Base-by-base conservation (phyloP, 2,797 vertebrate genomes). In the Mormyrops attenuatus region DNA sequence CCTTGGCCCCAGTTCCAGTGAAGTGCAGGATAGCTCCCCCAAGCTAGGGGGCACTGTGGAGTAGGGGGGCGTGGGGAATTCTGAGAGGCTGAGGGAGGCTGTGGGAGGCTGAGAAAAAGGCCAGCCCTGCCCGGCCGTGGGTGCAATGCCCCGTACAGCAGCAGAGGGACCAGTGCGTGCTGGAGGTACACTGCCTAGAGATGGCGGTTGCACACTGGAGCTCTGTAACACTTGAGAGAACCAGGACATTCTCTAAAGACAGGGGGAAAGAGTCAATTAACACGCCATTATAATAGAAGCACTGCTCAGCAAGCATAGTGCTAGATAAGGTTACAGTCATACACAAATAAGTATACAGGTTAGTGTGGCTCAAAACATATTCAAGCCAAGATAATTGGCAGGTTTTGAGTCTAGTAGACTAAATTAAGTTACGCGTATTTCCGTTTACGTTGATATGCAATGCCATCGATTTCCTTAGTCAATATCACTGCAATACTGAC, bases 161-260 rank as follows among this genome's bases (percentile, higher is more conserved):
- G 20, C 82, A 52, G 53, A 30, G 82, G 69, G 89, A 90, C 85
- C 84, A 73, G 49, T 34, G 90, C 63, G 30, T 82, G 60, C 91
- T 49, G 88, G 55, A 38, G 89, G 47, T 63, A 88, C 91, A 80
- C 60, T 85, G n/a, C 85, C n/a, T 22, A 73, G 87, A 69, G 91
- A 26, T 9, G 89, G 90, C 15, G 90, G 90, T 87, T 89, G 89
- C 11, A 92, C 92, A 85, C 89, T 86, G 5, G 93, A 91, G 47
- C 92, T 89, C 89, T 91, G 94, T 53, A 87, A 89, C 88, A 93
- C 93, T 89, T 95, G 93, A 89, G 55, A 93, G 90, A 95, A 95
- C 95, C 95, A 96, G 91, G 95, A 95, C 95, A 97, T 95, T 50
- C 92, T 92, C 92, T 92, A 66, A 3, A 50, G 52, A 60, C 87